Evolutionary conservation across 2,797 vertebrate species (phyloP).

Genomic region (Pseudomugil gertrudae): DNA sequence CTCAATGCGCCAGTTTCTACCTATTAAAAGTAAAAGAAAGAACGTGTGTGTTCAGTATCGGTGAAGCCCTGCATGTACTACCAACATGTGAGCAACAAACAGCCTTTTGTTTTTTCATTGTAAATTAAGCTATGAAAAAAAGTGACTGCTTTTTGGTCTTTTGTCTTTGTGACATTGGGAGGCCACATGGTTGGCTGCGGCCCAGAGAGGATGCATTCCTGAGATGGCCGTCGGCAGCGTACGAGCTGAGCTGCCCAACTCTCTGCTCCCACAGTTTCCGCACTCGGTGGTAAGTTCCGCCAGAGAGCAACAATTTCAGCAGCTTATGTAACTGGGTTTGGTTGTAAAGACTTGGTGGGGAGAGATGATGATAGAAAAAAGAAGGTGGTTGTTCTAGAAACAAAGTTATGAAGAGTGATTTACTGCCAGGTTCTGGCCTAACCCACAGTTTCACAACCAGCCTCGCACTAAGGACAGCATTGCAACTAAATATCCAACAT

Average conservation of each 20-base stretch:
- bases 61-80: conserved; percentile 53
- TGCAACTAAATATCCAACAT: no score
- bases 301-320: conserved; percentile 60
- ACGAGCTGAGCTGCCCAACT: conserved; percentile 63
- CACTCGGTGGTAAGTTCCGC: conserved; percentile 59
- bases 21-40: conserved; percentile 55
- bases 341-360: conserved; percentile 52
- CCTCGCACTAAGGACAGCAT: no score
- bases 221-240: conserved; percentile 68
- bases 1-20: conserved; percentile 52
- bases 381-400: conserved; percentile 53
- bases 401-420: conserved; percentile 17
- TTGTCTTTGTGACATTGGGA: conserved; percentile 69
- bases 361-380: conserved; percentile 54
- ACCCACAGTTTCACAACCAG: conserved; percentile 2
- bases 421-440: background rate
- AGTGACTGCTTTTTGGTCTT: conserved; percentile 30
- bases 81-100: conserved; percentile 58
- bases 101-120: conserved; percentile 56
- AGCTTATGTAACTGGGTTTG: conserved; percentile 67
- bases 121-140: conserved; percentile 17
- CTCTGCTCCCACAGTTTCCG: conserved; percentile 63
- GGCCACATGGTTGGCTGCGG: conserved; percentile 75
- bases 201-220: conserved; percentile 78
- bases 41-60: conserved; percentile 49